Percentiles rank a stretch among this genome's conserved stretches.
phyloP scores from a whole-genome alignment of 1,140 invertebrate species.

The Neuroterus valhalla region DNA sequence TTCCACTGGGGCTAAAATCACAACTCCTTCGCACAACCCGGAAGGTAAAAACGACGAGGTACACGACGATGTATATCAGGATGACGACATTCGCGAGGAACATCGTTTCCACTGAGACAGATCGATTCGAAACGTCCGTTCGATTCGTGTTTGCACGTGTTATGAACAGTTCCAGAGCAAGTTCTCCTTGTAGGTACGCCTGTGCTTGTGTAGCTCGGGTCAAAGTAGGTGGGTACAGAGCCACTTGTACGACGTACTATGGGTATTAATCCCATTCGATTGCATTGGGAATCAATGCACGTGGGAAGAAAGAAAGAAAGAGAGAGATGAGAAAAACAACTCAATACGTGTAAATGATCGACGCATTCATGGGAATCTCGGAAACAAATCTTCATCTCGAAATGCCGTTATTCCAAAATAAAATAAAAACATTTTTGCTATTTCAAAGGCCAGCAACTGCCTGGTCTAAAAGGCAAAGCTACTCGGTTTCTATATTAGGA shows the following conservation, averaged over 20 bases:
- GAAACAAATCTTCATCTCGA: too few relatives aligned
- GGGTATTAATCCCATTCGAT: conserved; percentile 51
- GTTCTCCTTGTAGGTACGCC: conserved; percentile 25
- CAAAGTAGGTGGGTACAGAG: conserved; percentile 43
- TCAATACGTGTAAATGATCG: conserved; percentile 2
- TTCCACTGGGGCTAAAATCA: conserved; percentile 26
- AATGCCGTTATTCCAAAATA: too few relatives aligned
- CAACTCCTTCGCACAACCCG: conserved; percentile 21
- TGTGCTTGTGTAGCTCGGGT: conserved; percentile 11
- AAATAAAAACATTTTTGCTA: too few relatives aligned
- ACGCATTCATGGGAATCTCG: background rate
- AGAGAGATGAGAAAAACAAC: conserved; percentile 6
- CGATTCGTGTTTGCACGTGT: conserved; percentile 25
- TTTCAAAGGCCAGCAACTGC: too few relatives aligned
- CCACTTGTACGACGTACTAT: conserved; percentile 36
- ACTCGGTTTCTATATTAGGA: too few relatives aligned
- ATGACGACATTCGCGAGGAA: conserved; percentile 39
- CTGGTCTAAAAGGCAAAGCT: too few relatives aligned
- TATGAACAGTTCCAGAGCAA: conserved; percentile 27
- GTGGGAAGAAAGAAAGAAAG: conserved; percentile 27
- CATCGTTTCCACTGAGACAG: conserved; percentile 30
- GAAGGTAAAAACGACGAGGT: conserved; percentile 31
- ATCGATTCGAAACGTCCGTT: conserved; percentile 19
- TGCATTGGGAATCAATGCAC: conserved; percentile 46
- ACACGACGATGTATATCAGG: conserved; percentile 30